Evolutionary conservation across 2,113 vertebrate genomes (phyloP).

Genomic region (Otus sunia): DNA sequence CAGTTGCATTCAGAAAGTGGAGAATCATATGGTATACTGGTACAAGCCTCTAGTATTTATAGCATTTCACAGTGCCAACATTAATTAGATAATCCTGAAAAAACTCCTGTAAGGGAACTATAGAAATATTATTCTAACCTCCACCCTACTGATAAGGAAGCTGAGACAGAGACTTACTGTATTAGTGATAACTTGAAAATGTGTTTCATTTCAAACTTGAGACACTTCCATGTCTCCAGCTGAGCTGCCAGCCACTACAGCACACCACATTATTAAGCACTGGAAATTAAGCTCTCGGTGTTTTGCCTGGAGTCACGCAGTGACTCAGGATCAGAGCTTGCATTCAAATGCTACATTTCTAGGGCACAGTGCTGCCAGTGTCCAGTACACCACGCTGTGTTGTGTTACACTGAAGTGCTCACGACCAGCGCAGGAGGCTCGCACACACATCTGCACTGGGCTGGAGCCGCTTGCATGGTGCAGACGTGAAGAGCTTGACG

Average conservation of each 20-base stretch:
- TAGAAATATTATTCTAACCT: background rate
- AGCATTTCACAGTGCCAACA: background rate
- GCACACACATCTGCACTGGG: background rate
- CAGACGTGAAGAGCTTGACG: background rate
- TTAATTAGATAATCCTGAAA: conserved; percentile 5
- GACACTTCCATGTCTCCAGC: background rate
- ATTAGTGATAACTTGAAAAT: background rate
- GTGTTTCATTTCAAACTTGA: background rate
- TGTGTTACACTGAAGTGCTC: background rate
- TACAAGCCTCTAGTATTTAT: background rate
- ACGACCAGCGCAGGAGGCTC: background rate
- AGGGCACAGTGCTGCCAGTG: background rate
- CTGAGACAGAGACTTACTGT: background rate
- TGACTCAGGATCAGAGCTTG: background rate
- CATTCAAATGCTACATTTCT: background rate
- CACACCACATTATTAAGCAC: background rate
- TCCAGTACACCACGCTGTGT: background rate
- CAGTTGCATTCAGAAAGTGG: conserved; percentile 33
- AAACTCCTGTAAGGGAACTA: background rate
- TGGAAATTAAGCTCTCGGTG: background rate
- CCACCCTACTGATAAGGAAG: background rate
- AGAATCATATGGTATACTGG: background rate
- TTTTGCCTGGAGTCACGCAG: background rate
- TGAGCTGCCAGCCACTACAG: background rate
- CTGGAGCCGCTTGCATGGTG: background rate